phyloP scores from a whole-genome alignment of 1,140 invertebrate species.

The Brachionus angularis region DNA sequence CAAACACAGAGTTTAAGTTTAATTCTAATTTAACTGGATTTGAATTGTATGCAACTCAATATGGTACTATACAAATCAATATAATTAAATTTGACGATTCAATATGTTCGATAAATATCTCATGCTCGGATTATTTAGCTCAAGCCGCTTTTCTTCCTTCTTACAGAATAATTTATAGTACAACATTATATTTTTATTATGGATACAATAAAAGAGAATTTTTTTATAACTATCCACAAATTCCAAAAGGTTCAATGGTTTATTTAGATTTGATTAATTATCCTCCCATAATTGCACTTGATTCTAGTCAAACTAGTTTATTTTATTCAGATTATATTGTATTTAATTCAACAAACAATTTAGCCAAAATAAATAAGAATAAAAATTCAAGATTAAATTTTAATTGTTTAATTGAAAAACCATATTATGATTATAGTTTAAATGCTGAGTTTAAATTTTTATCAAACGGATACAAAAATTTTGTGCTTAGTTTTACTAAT shows the following conservation, averaged over 20 bases:
- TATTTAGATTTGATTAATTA: background rate
- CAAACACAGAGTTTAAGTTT: conserved; percentile 16
- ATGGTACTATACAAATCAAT: background rate
- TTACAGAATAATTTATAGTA: background rate
- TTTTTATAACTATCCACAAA: background rate
- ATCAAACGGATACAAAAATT: background rate
- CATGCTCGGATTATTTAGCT: background rate
- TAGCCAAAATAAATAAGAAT: background rate
- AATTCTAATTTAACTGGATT: background rate
- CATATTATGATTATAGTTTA: background rate
- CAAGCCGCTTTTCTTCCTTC: background rate
- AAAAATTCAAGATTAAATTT: conserved; percentile 9
- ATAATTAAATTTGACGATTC: background rate
- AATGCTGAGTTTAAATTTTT: background rate
- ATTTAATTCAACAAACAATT: background rate
- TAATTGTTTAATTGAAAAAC: conserved; percentile 11
- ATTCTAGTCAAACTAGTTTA: background rate
- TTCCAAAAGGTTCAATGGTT: background rate
- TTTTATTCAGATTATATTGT: background rate
- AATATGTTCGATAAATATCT: background rate
- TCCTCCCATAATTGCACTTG: background rate
- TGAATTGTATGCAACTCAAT: background rate
- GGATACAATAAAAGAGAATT: background rate
- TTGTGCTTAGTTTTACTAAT: background rate
- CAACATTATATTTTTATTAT: background rate